Evolutionary conservation across 1,140 invertebrate genomes (phyloP).

Genomic region (Drosophila murphyi): DNA sequence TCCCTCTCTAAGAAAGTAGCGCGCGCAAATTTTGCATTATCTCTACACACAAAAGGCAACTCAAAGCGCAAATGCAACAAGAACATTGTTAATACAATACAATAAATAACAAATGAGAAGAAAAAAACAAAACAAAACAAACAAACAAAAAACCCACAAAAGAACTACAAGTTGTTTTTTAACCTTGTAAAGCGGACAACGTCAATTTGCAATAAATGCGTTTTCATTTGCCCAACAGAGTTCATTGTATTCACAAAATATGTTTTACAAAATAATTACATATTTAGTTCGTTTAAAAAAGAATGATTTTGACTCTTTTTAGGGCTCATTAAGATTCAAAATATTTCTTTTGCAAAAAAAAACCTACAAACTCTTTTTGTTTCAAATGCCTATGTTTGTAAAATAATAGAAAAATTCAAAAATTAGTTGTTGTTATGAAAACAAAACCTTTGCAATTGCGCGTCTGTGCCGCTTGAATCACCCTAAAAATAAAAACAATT

Average conservation of each 20-base stretch:
- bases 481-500: constrained; percentile 58
- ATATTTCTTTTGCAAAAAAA: constrained; percentile 78
- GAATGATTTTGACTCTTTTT: constrained; percentile 82
- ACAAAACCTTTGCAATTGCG: constrained; percentile 37
- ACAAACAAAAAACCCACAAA: constrained; percentile 15
- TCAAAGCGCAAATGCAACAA: constrained; percentile 50
- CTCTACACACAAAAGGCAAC: constrained; percentile 56
- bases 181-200: constrained; percentile 39
- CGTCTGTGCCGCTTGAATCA: constrained; percentile 45
- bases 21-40: constrained; percentile 52
- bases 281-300: constrained; percentile 57
- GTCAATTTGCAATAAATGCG: constrained; percentile 48
- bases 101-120: constrained; percentile 31
- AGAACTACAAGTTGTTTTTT: constrained; percentile 71
- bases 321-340: constrained; percentile 84
- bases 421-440: constrained; percentile 14
- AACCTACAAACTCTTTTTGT: constrained; percentile 20
- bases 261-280: constrained; percentile 21
- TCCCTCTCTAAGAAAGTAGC: constrained; percentile 33
- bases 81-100: constrained; percentile 42
- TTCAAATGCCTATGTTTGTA: constrained; percentile 30
- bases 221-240: constrained; percentile 24
- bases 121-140: constrained; percentile 24
- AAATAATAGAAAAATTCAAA: constrained; percentile 19
- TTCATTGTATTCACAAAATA: constrained; percentile 44